Evolutionary conservation across 2,888 invertebrate species (phyloP), one percentile per base, ranked within the genome.

Genomic region (Yponomeuta malinellus): DNA sequence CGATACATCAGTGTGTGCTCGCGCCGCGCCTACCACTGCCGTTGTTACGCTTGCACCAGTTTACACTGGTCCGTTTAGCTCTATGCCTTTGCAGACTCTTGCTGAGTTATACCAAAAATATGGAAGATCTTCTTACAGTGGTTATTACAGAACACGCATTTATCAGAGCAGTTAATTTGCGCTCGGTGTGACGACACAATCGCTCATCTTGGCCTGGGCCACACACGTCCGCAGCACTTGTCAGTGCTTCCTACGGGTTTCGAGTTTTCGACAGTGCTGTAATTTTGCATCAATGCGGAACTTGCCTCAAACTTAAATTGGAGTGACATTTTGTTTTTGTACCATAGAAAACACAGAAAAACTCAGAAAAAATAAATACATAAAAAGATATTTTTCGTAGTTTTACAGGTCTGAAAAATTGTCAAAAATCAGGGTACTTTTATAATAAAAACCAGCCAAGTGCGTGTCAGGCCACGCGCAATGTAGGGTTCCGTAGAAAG

Each of bases 91-190:
- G 71, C 69, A 72, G 71, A 72, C 71, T 71, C 73, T 75, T 71
- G 74, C 10, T 23, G 6, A 29, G 23, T 12, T 64, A 10, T 9
- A 64, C 0, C 64, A 64, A 64, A 29, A 64, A 64, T 64, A 64
- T 64, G 29, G 10, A 23, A 74, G 86, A 75, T 84, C 86, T 78
- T 33, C 43, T 43, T 65, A 74, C 71, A 73, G 69, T 84, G 88
- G 88, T 80, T 75, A 73, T 75, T 74, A 80, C 82, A 83, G 81
- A 77, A 75, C 77, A 81, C 81, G 85, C 85, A 89, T 89, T 89
- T 86, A 88, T 90, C 90, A 90, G 87, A 83, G 83, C 83, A 89
- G 88, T 89, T 90, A 90, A 90, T 90, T 90, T 90, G 88, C 81
- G 82, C 88, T 85, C 87, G 86, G 15, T 15, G 87, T 86, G 86